Percentiles rank a stretch among this genome's conserved stretches.
These are phyloP conservation scores for Carollia perspicillata DNA, from an alignment of 2,113 vertebrate genomes.

Conservation along the genomic window DNA sequence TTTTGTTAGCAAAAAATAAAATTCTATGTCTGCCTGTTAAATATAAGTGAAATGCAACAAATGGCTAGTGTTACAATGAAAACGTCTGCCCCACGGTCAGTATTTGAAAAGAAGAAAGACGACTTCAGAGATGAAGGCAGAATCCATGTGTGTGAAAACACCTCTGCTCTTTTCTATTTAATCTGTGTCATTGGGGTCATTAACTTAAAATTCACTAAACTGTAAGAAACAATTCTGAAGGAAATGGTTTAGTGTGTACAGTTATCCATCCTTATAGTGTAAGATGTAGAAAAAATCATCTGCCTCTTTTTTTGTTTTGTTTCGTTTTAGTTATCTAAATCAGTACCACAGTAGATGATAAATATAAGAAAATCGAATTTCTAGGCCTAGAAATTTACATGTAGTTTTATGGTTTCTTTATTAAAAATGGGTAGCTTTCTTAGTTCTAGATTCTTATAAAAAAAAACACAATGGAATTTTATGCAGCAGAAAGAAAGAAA, in stretches of 20 bases:
- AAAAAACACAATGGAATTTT: background rate
- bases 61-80: background rate
- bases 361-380: background rate
- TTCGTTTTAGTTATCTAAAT: background rate
- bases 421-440: background rate
- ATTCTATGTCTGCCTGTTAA: background rate
- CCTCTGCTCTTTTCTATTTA: background rate
- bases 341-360: background rate
- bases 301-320: background rate
- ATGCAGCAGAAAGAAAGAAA: no score
- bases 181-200: background rate
- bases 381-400: background rate
- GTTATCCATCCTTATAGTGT: background rate
- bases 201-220: background rate
- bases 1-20: slow-evolving; percentile 17
- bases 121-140: background rate
- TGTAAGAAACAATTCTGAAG: background rate
- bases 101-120: background rate
- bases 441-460: background rate
- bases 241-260: background rate
- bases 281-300: background rate
- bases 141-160: background rate
- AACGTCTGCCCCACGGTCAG: background rate
- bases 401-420: background rate
- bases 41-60: slow-evolving; percentile 20